These are phyloP conservation scores for Drosophila sechellia DNA, from an alignment of 1,140 invertebrate species.

Conservation along the genomic window DNA sequence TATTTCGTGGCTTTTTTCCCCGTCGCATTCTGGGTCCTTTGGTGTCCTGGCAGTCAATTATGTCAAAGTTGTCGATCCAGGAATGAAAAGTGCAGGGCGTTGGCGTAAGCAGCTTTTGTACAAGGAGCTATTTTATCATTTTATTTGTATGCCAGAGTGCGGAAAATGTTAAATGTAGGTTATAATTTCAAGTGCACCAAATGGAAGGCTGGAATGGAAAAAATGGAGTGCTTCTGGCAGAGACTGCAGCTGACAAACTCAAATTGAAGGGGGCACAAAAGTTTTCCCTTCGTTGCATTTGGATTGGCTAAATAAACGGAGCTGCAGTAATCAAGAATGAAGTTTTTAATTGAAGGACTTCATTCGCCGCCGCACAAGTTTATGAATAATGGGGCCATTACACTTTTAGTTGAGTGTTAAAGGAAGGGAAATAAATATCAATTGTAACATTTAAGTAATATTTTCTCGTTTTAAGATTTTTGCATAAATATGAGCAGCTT, in stretches of 20 bases:
- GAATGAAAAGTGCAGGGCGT: conserved; percentile 63
- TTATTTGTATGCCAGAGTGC: conserved; percentile 10
- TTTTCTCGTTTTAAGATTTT: background rate
- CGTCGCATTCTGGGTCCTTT: conserved; percentile 7
- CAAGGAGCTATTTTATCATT: conserved; percentile 1
- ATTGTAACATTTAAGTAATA: no score
- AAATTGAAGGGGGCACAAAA: conserved; percentile 19
- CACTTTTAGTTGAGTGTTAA: no score
- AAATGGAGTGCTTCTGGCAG: conserved; percentile 8
- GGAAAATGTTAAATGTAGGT: conserved; percentile 73
- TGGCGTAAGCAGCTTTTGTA: conserved; percentile 62
- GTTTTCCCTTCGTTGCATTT: conserved; percentile 4
- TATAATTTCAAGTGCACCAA: conserved; percentile 59
- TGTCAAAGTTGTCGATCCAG: conserved; percentile 81
- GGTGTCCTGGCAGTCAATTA: conserved; percentile 72
- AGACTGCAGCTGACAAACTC: conserved; percentile 28
- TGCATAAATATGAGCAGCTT: no score
- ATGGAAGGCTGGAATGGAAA: conserved; percentile 15
- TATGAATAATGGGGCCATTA: background rate
- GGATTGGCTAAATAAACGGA: conserved; percentile 5
- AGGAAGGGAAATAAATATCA: no score
- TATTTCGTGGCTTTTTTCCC: conserved; percentile 20
- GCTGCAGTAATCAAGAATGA: conserved; percentile 2
- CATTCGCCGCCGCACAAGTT: conserved; percentile 9
- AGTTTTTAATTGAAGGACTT: conserved; percentile 23